Conservation (phyloP, 1,140 invertebrate species). For the Prorops nasuta region DNA sequence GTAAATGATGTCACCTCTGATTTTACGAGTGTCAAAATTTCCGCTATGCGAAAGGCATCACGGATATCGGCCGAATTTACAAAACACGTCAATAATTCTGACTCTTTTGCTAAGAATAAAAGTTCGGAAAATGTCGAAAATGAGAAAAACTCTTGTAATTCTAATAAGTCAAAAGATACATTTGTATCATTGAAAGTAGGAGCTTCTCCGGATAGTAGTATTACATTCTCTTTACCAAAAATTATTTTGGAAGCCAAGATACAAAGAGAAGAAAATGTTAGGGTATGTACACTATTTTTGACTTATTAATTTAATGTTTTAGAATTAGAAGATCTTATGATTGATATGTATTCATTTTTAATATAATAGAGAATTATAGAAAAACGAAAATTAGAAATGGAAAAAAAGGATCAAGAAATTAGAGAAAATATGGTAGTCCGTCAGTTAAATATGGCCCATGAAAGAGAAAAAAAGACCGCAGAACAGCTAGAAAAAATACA, state of each 20-base stretch:
- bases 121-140: slow-evolving; percentile 24
- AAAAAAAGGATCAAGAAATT: slow-evolving; percentile 40
- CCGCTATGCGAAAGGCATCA: slow-evolving; percentile 45
- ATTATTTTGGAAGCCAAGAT: slow-evolving; percentile 44
- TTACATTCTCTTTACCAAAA: slow-evolving; percentile 45
- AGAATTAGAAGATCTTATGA: slow-evolving; percentile 3
- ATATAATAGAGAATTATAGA: not conserved
- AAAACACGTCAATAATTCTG: slow-evolving; percentile 42
- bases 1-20: slow-evolving; percentile 36
- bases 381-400: slow-evolving; percentile 31
- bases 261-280: slow-evolving; percentile 42
- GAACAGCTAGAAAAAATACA: slow-evolving; percentile 36
- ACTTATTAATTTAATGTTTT: slow-evolving; percentile 1
- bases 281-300: slow-evolving; percentile 24
- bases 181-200: too few relatives aligned
- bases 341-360: slow-evolving; percentile 1
- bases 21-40: slow-evolving; percentile 48
- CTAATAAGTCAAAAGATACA: slow-evolving; percentile 7
- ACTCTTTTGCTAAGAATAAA: slow-evolving; percentile 11
- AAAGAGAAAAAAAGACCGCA: slow-evolving; percentile 38
- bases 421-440: slow-evolving; percentile 38
- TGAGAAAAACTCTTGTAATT: slow-evolving; percentile 27
- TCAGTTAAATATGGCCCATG: slow-evolving; percentile 41
- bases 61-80: slow-evolving; percentile 33
- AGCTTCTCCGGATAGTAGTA: too few relatives aligned